Evolutionary conservation across 2,113 vertebrate genomes (phyloP).

Genomic region (Cettia cetti): DNA sequence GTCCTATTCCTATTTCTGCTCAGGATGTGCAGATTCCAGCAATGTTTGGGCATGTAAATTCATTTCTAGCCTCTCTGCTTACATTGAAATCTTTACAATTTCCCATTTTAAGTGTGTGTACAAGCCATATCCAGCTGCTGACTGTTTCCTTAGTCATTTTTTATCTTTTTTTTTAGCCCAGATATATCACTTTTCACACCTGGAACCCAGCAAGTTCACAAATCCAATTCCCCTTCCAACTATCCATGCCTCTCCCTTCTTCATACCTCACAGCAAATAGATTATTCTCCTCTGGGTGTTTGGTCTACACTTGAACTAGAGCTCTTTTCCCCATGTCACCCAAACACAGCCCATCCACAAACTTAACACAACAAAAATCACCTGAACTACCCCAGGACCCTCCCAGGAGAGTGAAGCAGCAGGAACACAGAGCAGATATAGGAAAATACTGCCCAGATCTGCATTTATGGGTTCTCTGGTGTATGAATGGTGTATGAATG

Average conservation of each 20-base stretch:
- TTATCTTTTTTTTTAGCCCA: not conserved
- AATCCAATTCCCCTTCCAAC: not conserved
- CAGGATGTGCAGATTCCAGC: not conserved
- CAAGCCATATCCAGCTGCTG: not conserved
- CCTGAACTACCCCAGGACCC: not conserved
- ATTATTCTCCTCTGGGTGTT: not conserved
- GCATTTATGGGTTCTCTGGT: not conserved
- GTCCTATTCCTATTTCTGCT: not conserved
- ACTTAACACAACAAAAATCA: not conserved
- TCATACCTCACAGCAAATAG: not conserved
- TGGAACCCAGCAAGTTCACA: not conserved
- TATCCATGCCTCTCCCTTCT: not conserved
- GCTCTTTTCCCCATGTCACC: not conserved
- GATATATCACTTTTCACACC: not conserved
- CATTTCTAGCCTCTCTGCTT: not conserved
- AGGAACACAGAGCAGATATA: not conserved
- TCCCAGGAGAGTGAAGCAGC: not conserved
- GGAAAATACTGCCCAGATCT: not conserved
- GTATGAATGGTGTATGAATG: rapidly evolving
- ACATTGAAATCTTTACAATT: not conserved
- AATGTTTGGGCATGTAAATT: not conserved
- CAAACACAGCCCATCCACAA: not conserved
- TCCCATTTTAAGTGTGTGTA: not conserved
- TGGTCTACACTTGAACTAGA: not conserved
- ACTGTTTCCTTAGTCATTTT: not conserved